Conservation (phyloP, 2,113 vertebrate species). For the Marmota monax region DNA sequence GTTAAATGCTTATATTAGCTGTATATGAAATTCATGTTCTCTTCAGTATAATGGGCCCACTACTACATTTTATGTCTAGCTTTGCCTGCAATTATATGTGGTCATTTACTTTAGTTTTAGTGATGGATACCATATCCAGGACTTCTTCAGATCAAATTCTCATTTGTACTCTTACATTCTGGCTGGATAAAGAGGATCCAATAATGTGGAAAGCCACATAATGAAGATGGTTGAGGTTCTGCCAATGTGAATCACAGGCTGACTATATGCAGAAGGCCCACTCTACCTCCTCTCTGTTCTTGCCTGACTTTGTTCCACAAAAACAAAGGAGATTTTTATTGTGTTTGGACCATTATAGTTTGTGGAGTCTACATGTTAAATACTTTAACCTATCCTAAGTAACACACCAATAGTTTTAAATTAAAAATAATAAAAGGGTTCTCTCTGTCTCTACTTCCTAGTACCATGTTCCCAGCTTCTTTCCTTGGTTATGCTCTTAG, state of each 20-base stretch:
- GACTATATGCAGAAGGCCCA: neutral
- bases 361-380: neutral
- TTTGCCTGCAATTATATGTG: neutral
- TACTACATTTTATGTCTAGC: neutral
- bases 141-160: neutral
- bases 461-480: too few relatives aligned
- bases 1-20: neutral
- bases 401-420: neutral
- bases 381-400: neutral
- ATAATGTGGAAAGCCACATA: neutral
- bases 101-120: neutral
- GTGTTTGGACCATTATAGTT: neutral
- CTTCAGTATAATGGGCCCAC: neutral
- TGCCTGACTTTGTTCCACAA: neutral
- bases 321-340: neutral
- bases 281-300: accelerated
- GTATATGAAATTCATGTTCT: neutral
- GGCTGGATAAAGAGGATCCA: neutral
- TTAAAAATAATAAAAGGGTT: neutral
- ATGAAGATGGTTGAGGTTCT: neutral
- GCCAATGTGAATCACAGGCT: neutral
- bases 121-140: neutral
- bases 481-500: too few relatives aligned
- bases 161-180: neutral
- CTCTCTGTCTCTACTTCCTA: too few relatives aligned